Evolutionary conservation across 1,140 invertebrate species (phyloP).

Genomic region (Procambarus virginalis): DNA sequence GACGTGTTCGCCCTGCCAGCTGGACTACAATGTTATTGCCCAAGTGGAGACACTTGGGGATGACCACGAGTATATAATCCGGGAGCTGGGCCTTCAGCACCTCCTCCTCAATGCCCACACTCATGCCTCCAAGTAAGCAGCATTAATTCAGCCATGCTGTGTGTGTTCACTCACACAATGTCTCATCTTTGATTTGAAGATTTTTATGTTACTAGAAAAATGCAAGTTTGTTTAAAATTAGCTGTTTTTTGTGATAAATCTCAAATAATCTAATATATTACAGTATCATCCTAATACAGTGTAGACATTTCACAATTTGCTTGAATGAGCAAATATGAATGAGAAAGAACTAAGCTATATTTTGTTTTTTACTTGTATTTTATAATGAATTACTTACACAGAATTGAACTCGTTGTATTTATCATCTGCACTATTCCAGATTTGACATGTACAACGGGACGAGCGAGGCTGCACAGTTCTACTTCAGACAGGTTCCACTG

Average conservation of each 20-base stretch:
- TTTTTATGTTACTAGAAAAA: not conserved
- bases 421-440: not conserved
- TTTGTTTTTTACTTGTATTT: too few species aligned
- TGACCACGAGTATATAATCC: constrained; percentile 31
- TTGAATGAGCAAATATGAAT: too few species aligned
- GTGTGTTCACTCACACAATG: not conserved
- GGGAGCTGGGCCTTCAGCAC: constrained; percentile 10
- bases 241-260: too few species aligned
- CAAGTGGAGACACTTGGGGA: constrained; percentile 20
- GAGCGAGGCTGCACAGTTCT: constrained; percentile 25
- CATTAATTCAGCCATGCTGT: too few species aligned
- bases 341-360: too few species aligned
- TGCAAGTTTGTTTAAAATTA: not conserved
- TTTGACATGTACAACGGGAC: constrained; percentile 39
- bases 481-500: constrained; percentile 27
- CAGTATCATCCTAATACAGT: too few species aligned
- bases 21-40: constrained; percentile 21
- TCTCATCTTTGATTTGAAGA: not conserved
- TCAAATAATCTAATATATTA: too few species aligned
- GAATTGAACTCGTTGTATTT: too few species aligned
- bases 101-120: not conserved
- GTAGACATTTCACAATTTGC: too few species aligned
- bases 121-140: constrained; percentile 15
- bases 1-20: not conserved
- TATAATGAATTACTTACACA: too few species aligned